Evolutionary conservation across 2,113 vertebrate genomes (phyloP).

Genomic region (Anoplopoma fimbria): DNA sequence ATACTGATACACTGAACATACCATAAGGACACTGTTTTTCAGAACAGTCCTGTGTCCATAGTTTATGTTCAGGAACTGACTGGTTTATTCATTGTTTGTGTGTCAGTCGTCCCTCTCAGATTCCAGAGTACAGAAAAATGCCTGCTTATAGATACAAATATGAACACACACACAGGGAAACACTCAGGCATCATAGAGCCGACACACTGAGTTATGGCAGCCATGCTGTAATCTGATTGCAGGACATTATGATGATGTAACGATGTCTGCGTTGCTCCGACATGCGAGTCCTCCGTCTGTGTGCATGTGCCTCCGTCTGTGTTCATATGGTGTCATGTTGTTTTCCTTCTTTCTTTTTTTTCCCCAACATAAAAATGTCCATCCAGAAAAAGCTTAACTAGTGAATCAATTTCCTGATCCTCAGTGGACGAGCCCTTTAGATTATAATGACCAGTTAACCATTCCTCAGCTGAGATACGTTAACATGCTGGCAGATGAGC

Average conservation of each 20-base stretch:
- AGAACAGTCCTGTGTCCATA: neutral
- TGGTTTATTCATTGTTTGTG: conserved; percentile 2
- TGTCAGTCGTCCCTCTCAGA: conserved; percentile 1
- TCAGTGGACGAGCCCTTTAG: neutral
- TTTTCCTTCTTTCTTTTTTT: neutral
- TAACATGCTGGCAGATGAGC: neutral
- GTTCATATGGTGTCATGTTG: neutral
- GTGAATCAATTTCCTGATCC: neutral
- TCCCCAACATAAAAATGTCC: neutral
- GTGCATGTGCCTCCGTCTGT: conserved; percentile 21
- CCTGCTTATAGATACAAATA: neutral
- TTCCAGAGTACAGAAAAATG: conserved; percentile 25
- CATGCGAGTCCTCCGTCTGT: conserved; percentile 42
- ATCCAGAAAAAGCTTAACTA: neutral
- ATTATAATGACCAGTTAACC: neutral
- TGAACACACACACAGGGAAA: neutral
- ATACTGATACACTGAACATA: neutral
- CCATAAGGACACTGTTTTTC: neutral
- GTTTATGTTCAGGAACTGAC: neutral
- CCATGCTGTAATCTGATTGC: conserved; percentile 72
- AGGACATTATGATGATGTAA: conserved; percentile 80
- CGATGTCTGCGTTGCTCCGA: conserved; percentile 74
- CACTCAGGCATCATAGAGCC: conserved; percentile 29
- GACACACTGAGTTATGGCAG: conserved; percentile 50
- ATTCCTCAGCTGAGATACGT: neutral